Conservation (phyloP, 2,888 invertebrate species). For the Lepidochrysops patricia region DNA sequence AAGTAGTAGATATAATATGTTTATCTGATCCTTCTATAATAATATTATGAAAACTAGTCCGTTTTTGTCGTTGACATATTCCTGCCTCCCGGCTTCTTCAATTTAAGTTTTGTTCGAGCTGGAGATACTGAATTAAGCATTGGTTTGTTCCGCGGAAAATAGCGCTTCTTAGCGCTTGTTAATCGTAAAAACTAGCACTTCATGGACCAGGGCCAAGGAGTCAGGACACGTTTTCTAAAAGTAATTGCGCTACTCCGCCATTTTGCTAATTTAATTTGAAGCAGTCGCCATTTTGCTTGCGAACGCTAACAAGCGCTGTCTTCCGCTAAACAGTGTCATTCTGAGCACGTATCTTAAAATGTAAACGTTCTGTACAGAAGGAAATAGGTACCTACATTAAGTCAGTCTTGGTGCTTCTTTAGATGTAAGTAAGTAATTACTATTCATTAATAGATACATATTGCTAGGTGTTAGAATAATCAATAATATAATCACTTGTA, state of each 20-base stretch:
- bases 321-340: too few species aligned
- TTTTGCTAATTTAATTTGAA: too few species aligned
- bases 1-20: too few species aligned
- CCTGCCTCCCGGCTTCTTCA: not conserved
- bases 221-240: too few species aligned
- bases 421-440: not conserved
- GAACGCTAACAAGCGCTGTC: too few species aligned
- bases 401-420: constrained; percentile 39
- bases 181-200: too few species aligned
- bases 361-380: not conserved
- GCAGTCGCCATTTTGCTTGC: too few species aligned
- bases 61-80: not conserved
- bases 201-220: too few species aligned
- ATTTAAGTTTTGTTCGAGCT: not conserved
- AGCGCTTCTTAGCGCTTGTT: too few species aligned
- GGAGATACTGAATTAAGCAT: too few species aligned
- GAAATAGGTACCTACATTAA: constrained; percentile 25
- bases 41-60: not conserved
- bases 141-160: too few species aligned
- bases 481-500: not conserved
- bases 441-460: not conserved
- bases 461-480: not conserved
- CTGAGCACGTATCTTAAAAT: not conserved
- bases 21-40: not conserved
- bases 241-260: too few species aligned